Evolutionary conservation across 2,113 vertebrate genomes (phyloP), one percentile per base, ranked within the genome.

Genomic region (Bettongia penicillata): DNA sequence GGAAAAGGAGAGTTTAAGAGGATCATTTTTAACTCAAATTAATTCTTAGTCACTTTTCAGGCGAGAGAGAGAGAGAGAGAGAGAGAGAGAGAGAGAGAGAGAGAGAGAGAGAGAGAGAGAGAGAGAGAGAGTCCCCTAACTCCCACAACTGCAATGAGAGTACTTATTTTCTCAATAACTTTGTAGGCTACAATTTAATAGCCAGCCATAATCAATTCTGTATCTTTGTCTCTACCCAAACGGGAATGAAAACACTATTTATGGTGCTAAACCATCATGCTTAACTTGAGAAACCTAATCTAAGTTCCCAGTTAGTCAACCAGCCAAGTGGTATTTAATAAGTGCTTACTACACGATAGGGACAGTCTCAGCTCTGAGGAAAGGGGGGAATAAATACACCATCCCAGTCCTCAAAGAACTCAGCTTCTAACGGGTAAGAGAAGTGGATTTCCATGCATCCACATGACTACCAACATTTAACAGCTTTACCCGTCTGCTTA

Each of bases 221-320:
- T 37, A 94, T 43, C 96, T 96, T 97, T 97, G 97, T 97, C 95
- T 96, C 53, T 26, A 95, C 91, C 53, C 23, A 68, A 96, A 94
- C n/a, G 89, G 94, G 31, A 84, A 77, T 43, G 68, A 52, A 97
- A 97, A 94, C 51, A 43, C 31, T 95, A 77, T 53, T 37, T 19
- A 90, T 37, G 26, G 92, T 93, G 96, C 53, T 92, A 93, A 95
- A 93, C 16, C 3, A 0, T 61, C 61, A 1, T 50, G 53, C 93
- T 93, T 96, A 98, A 95, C 43, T 84, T 92, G 55, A 96, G 47
- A 94, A 96, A 96, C 51, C 95, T 47, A 95, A 47, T 77, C 68
- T 43, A 77, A 43, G 37, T 43, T 61, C 28, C 11, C 57, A 3
- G 3, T 61, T 37, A 68, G 31, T 37, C 61, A 68, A 68, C 57